Evolutionary conservation across 2,888 invertebrate genomes (phyloP), one percentile per base, ranked within the genome.

Genomic region (Elegia similella): DNA sequence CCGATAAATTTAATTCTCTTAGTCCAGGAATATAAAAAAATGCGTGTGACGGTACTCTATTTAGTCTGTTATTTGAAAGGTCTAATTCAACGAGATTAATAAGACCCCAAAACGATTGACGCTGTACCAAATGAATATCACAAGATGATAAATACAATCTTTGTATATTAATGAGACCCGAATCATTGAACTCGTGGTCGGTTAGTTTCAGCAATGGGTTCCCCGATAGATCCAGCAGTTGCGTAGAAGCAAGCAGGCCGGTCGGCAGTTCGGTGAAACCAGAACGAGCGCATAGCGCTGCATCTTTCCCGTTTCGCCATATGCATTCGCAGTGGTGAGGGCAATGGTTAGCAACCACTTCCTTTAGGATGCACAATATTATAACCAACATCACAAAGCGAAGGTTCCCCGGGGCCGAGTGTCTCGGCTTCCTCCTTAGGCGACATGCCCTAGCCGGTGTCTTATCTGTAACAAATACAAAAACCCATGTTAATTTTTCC

Each of bases 261-360:
- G 92, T 90, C 38, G 97, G 97, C 68, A 97, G 93, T 73, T 93
- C 92, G 68, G 94, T 93, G 70, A 96, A 93, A 78, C 95, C 95
- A 61, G 95, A 95, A 80, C 94, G 95, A 70, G 94, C 93, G 88
- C 97, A 97, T 71, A 95, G 92, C 58, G 96, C 96, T 53, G 96
- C 95, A 86, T 96, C 96, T 84, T 97, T 97, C 72, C 96, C 96
- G 78, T 95, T 95, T 82, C 95, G 95, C 97, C 97, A 97, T 87
- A 96, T 96, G 92, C 97, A 97, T 85, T 96, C 96, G 88, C 97
- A 97, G 70, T 94, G 92, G 62, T 93, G 92, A 55, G 95, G 95
- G 79, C 96, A 96, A 71, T 94, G 95, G 75, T 94, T 93, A 74
- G 91, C 86, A 71, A 92, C 91, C 76, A 86, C 86, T 74, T 85